These are phyloP conservation scores for Entomobrya multifasciata DNA, from an alignment of 2,888 invertebrate genomes.

Conservation along the genomic window DNA sequence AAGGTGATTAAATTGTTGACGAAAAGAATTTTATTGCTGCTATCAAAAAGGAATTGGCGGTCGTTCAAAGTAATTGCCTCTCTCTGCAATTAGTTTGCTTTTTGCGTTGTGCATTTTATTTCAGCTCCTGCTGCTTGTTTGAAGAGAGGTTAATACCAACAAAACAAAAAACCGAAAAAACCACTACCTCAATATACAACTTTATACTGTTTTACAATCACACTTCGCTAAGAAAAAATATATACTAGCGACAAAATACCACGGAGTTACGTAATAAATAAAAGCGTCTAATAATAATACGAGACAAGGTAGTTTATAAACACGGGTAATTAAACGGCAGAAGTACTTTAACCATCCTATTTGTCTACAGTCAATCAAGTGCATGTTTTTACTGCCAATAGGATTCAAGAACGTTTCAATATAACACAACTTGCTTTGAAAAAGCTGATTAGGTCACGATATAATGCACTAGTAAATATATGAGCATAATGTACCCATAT, in stretches of 20 bases:
- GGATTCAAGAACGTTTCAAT: too few relatives aligned
- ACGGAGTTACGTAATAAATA: conserved; percentile 23
- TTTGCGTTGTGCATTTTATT: conserved; percentile 28
- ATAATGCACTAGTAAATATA: background rate
- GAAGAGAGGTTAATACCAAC: background rate
- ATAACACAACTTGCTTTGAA: background rate
- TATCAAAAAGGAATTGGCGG: conserved; percentile 59
- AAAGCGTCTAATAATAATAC: conserved; percentile 30
- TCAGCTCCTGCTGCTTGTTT: background rate
- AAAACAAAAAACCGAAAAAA: background rate
- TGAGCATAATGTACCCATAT: background rate
- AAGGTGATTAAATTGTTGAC: conserved; percentile 55
- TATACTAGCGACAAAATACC: background rate
- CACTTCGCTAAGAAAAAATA: too few relatives aligned
- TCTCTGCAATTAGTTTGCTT: conserved; percentile 46
- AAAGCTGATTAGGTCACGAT: conserved; percentile 10
- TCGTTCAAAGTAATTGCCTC: conserved; percentile 51
- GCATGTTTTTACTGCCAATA: too few relatives aligned
- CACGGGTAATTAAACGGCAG: conserved; percentile 45
- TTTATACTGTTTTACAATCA: background rate
- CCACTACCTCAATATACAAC: background rate
- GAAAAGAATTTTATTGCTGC: conserved; percentile 57
- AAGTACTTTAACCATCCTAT: conserved; percentile 25
- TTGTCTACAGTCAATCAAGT: conserved; percentile 44
- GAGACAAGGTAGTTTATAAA: too few relatives aligned